A percentile compares a stretch with the other conserved stretches of the same genome.
Conservation (phyloP, 2,888 invertebrate species). For the Caenorhabditis plicata region DNA sequence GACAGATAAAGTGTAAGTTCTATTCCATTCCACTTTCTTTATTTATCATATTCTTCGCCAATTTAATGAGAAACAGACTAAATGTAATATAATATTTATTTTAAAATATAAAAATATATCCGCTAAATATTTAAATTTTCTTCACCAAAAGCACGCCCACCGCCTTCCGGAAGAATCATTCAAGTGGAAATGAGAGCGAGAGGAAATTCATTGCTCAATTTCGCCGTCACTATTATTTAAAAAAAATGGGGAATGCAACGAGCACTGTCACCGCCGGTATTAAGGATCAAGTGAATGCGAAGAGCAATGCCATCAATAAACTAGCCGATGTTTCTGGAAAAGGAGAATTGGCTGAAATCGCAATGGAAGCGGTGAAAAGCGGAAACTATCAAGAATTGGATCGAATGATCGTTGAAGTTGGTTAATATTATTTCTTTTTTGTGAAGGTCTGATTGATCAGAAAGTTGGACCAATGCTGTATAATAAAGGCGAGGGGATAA, state of each 20-base stretch:
- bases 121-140: no score
- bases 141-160: no score
- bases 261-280: constrained; percentile 61
- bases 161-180: no score
- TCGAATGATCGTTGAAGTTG: constrained; percentile 43
- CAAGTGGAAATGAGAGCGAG: no score
- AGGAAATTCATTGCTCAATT: no score
- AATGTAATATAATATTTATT: no score
- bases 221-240: neutral
- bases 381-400: constrained; percentile 45
- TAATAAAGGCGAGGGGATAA: constrained; percentile 54
- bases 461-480: constrained; percentile 57
- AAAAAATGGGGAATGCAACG: constrained; percentile 56
- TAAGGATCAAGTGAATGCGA: constrained; percentile 51
- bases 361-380: constrained; percentile 48
- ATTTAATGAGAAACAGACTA: no score
- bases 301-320: constrained; percentile 52
- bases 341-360: constrained; percentile 51
- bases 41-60: no score
- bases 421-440: constrained; percentile 4
- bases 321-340: constrained; percentile 55
- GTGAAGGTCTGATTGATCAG: constrained; percentile 20
- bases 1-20: no score
- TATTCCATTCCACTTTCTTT: no score
- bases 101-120: no score